Evolutionary conservation across 2,888 invertebrate genomes (phyloP).

Genomic region (Alloscopus bannaensis): DNA sequence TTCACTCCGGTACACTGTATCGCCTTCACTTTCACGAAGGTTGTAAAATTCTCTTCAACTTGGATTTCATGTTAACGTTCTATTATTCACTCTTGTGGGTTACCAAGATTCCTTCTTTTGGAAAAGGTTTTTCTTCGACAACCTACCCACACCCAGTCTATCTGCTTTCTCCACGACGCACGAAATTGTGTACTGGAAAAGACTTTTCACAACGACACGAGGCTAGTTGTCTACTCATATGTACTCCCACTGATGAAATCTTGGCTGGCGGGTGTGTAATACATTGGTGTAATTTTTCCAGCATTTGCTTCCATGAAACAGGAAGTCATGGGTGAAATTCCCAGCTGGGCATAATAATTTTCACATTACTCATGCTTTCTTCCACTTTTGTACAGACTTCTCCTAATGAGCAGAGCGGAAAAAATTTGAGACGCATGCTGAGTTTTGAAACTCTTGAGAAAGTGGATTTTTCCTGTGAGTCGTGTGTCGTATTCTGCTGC

Average conservation of each 20-base stretch:
- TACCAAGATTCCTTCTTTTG: constrained; percentile 1
- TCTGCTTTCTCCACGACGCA: constrained; percentile 4
- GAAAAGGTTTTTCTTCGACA: neutral
- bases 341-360: constrained; percentile 59
- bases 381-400: constrained; percentile 18
- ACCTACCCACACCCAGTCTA: no score
- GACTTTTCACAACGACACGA: no score
- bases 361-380: constrained; percentile 56
- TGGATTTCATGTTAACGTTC: constrained; percentile 25
- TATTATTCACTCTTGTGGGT: constrained; percentile 36
- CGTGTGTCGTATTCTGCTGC: neutral
- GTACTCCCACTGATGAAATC: constrained; percentile 19
- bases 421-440: constrained; percentile 13
- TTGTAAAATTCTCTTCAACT: constrained; percentile 17
- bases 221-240: no score
- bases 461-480: no score
- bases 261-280: no score
- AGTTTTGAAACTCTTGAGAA: neutral
- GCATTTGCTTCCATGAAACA: constrained; percentile 28
- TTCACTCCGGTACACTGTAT: no score
- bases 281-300: constrained; percentile 31
- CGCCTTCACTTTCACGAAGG: constrained; percentile 11
- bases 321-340: constrained; percentile 59
- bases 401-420: constrained; percentile 22
- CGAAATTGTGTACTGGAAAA: no score